Percentiles rank a stretch among this genome's conserved stretches.
phyloP scores from a whole-genome alignment of 2,888 invertebrate species.

The Zygogramma bicolorata region DNA sequence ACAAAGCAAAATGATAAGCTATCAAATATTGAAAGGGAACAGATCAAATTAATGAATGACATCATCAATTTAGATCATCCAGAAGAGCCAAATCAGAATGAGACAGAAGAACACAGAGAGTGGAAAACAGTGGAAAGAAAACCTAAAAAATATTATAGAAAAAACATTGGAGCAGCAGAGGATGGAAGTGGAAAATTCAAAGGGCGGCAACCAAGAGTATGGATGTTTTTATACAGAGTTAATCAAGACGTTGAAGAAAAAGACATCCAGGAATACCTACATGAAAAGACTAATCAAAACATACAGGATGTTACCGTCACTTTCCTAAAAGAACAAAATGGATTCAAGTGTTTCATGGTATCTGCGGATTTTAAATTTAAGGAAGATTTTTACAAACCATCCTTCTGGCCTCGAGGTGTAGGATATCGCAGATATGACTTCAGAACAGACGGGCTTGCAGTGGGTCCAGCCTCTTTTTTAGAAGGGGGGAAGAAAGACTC shows the following conservation, averaged over 20 bases:
- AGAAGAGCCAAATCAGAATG: slow-evolving; percentile 7
- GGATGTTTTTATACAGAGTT: slow-evolving; percentile 12
- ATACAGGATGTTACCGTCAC: background rate
- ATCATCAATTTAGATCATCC: slow-evolving; percentile 8
- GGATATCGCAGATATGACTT: slow-evolving; percentile 21
- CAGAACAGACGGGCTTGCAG: slow-evolving; percentile 12
- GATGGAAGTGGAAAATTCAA: slow-evolving; percentile 17
- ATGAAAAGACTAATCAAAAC: slow-evolving; percentile 13
- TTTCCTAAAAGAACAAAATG: slow-evolving; percentile 8
- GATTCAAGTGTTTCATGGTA: slow-evolving; percentile 12
- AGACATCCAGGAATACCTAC: slow-evolving; percentile 8
- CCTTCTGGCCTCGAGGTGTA: slow-evolving; percentile 11
- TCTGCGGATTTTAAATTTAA: background rate
- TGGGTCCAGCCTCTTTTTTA: slow-evolving; percentile 12
- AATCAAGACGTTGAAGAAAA: slow-evolving; percentile 1
- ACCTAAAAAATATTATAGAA: too few species aligned
- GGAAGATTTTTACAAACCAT: slow-evolving; percentile 11
- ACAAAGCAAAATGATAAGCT: slow-evolving; percentile 17
- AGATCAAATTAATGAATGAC: slow-evolving; percentile 13
- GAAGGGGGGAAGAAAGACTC: slow-evolving; percentile 6
- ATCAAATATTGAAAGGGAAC: slow-evolving; percentile 10
- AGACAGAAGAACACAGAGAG: slow-evolving; percentile 8
- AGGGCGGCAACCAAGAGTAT: slow-evolving; percentile 15
- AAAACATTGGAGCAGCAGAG: slow-evolving; percentile 2
- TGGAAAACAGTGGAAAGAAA: background rate